Base-by-base conservation (phyloP, 2,888 invertebrate species). In the Drosophila hamatofila region DNA sequence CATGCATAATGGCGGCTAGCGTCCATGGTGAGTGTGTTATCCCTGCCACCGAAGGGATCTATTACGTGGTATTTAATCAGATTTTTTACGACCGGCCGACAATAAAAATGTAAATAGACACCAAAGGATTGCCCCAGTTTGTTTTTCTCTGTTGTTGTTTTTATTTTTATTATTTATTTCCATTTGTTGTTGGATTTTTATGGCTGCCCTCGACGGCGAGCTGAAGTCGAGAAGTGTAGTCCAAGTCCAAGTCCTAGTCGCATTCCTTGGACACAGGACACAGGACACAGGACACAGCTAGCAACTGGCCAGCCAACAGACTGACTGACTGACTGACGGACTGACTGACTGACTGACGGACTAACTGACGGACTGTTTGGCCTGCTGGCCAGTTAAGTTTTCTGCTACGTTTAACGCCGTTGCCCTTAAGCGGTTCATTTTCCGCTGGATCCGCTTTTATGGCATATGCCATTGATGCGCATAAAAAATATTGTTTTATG, bases 21-120 rank as follows among this genome's bases (percentile, higher is more conserved):
- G 56, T 23, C 56, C 55, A 49, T 6, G 56, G 25, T 21, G n/a
- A n/a, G 66, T 67, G 25, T 67, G 55, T 49, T 46, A 23, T n/a
- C 39, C 46, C 30, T 57, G 64, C 74, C 72, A 68, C 66, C 81
- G 64, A 75, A 67, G 78, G 89, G 84, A 88, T 86, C 88, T 86
- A 89, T 86, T 86, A 86, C 85, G 89, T 89, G 89, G 89, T 89
- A 89, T 86, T 86, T 86, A 86, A 86, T 86, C 89, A 88, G 85
- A 88, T 80, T 88, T 86, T 86, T 86, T 86, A 86, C 85, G 89
- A 89, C 48, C 89, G 75, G 69, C 72, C 88, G 64, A 86, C 85
- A 89, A 89, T 89, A 86, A 88, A 88, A 89, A 88, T 84, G 85
- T 88, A 88, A 86, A 86, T 86, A 84, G 89, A 84, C 82, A 80